Percentiles rank a stretch among this genome's conserved stretches.
These are phyloP conservation scores for Adineta ricciae DNA, from an alignment of 2,888 invertebrate species.

Conservation along the genomic window DNA sequence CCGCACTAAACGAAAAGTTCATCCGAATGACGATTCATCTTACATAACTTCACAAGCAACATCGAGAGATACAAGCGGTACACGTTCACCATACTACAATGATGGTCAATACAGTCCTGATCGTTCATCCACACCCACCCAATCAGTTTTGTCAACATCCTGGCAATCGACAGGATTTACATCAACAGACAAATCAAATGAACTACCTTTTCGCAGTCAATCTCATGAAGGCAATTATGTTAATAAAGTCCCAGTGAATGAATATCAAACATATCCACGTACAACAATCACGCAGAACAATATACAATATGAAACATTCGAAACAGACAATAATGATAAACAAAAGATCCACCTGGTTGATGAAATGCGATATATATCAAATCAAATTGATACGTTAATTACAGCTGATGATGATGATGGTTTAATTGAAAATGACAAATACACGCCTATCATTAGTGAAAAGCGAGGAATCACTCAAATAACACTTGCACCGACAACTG, in stretches of 20 bases:
- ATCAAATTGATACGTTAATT: neutral
- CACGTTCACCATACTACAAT: neutral
- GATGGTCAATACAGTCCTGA: neutral
- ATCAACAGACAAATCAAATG: neutral
- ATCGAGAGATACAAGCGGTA: conserved; percentile 5
- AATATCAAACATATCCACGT: neutral
- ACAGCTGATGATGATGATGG: neutral
- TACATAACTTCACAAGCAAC: neutral
- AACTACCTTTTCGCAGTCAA: neutral
- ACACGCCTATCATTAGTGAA: neutral
- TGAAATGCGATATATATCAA: neutral
- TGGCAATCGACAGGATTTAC: neutral
- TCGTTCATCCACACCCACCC: neutral
- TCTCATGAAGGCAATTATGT: neutral
- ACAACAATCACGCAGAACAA: neutral
- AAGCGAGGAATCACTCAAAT: neutral
- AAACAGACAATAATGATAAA: neutral
- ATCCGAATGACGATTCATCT: neutral
- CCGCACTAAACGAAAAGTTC: neutral
- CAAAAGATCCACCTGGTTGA: neutral
- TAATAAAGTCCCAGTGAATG: neutral
- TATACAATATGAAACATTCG: neutral
- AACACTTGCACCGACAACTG: neutral
- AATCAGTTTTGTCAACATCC: neutral
- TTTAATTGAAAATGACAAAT: neutral